Evolutionary conservation across 2,888 invertebrate genomes (phyloP).

Genomic region (Archips crataeganus): DNA sequence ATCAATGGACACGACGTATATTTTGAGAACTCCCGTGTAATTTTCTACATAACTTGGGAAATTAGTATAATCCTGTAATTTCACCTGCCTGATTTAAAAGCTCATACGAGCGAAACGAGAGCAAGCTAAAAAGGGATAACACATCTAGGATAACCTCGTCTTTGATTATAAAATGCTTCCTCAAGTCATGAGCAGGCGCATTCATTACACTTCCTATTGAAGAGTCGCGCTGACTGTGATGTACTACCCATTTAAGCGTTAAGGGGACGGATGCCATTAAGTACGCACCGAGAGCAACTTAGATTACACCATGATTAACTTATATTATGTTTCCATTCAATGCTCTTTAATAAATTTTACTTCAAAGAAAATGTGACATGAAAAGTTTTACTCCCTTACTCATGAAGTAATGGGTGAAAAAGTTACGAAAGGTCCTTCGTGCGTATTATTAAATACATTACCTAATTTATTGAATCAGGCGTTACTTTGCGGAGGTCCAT

Average conservation of each 20-base stretch:
- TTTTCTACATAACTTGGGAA: no score
- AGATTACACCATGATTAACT: slow-evolving; percentile 62
- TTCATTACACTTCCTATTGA: slow-evolving; percentile 72
- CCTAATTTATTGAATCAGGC: no score
- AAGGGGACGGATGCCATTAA: slow-evolving; percentile 63
- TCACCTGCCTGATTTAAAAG: no score
- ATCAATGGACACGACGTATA: no score
- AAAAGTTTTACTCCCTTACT: background rate
- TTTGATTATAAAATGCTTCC: slow-evolving; percentile 56
- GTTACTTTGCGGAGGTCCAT: no score
- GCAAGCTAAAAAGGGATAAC: background rate
- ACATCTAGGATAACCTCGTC: slow-evolving; percentile 28
- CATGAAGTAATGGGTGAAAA: no score
- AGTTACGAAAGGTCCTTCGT: no score
- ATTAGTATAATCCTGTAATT: no score
- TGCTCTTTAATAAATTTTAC: slow-evolving; percentile 5
- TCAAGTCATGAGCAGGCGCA: slow-evolving; percentile 56
- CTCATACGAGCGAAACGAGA: no score
- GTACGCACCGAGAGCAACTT: slow-evolving; percentile 50
- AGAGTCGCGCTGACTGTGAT: slow-evolving; percentile 67
- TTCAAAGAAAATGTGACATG: slow-evolving; percentile 11
- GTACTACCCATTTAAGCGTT: slow-evolving; percentile 67
- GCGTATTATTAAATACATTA: no score
- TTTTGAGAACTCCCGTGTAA: no score
- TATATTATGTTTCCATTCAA: slow-evolving; percentile 46